Conservation (phyloP, 2,113 vertebrate species). For the Nycticryphes semicollaris region DNA sequence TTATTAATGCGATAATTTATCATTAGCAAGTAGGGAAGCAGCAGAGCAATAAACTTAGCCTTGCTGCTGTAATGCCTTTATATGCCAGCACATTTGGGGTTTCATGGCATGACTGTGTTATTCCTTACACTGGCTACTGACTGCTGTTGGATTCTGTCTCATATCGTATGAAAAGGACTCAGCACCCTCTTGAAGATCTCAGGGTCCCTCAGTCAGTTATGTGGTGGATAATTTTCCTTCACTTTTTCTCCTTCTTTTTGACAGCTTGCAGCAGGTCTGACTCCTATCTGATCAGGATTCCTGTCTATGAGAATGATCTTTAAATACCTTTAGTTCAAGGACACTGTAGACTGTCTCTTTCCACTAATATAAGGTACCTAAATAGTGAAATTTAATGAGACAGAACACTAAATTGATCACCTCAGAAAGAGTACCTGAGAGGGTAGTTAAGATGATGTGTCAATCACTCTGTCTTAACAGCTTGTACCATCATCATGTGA, state of each 20-base stretch:
- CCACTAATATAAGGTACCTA: constrained; percentile 44
- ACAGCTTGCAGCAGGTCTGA: constrained; percentile 7
- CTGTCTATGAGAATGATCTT: constrained; percentile 31
- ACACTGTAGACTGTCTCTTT: constrained; percentile 36
- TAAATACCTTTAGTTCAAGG: constrained; percentile 57
- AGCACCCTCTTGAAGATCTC: background rate
- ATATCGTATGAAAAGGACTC: background rate
- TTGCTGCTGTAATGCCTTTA: background rate
- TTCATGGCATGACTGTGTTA: background rate
- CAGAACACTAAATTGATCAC: constrained; percentile 66
- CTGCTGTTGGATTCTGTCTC: background rate
- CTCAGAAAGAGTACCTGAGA: constrained; percentile 57
- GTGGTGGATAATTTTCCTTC: background rate
- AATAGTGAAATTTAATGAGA: constrained; percentile 70
- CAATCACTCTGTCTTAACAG: constrained; percentile 66
- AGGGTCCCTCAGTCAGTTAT: background rate
- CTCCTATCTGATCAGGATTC: constrained; percentile 33
- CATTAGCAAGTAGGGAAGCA: constrained; percentile 23
- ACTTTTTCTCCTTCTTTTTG: background rate
- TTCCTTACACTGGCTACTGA: background rate
- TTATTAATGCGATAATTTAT: constrained; percentile 51
- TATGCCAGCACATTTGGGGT: background rate
- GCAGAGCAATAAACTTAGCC: constrained; percentile 20
- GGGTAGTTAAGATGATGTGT: constrained; percentile 56
- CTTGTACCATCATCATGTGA: constrained; percentile 9